Conservation (phyloP, 2,888 invertebrate genomes). For the Spodoptera picta region DNA sequence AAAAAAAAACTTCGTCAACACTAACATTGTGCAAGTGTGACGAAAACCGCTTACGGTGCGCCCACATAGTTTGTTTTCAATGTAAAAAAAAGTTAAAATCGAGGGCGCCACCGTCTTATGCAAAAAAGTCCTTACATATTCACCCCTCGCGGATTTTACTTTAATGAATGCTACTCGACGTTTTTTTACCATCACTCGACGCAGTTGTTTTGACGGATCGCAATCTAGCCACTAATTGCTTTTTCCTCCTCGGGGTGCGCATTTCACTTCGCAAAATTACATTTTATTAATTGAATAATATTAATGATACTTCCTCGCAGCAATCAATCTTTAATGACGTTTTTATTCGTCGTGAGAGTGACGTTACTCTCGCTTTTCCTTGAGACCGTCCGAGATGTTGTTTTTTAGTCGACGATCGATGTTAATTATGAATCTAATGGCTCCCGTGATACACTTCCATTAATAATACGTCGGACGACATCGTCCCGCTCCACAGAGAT, state of each 20-base stretch:
- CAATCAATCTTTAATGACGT: conserved; percentile 88
- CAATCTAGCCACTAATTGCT: conserved; percentile 89
- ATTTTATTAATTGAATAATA: conserved; percentile 89
- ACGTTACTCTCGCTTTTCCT: conserved; percentile 76
- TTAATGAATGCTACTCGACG: conserved; percentile 86
- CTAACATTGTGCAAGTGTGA: conserved; percentile 83
- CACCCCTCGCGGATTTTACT: conserved; percentile 87
- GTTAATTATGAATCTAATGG: conserved; percentile 88
- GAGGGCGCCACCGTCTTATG: conserved; percentile 87
- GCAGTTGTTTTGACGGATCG: conserved; percentile 89
- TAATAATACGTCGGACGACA: conserved; percentile 84
- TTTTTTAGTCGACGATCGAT: conserved; percentile 81
- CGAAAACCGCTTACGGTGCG: conserved; percentile 86
- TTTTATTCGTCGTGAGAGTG: conserved; percentile 85
- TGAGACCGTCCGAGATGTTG: conserved; percentile 68
- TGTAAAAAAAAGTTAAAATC: conserved; percentile 77
- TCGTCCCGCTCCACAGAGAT: conserved; percentile 81
- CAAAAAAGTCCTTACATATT: conserved; percentile 88
- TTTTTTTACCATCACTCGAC: conserved; percentile 82
- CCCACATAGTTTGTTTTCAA: conserved; percentile 86
- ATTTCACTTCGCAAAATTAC: conserved; percentile 85
- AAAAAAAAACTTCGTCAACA: conserved; percentile 84
- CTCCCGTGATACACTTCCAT: conserved; percentile 89
- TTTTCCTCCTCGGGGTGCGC: conserved; percentile 86
- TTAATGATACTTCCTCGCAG: conserved; percentile 87